These are phyloP conservation scores for Corythaeola cristata DNA, from an alignment of 2,113 vertebrate species.

Conservation along the genomic window DNA sequence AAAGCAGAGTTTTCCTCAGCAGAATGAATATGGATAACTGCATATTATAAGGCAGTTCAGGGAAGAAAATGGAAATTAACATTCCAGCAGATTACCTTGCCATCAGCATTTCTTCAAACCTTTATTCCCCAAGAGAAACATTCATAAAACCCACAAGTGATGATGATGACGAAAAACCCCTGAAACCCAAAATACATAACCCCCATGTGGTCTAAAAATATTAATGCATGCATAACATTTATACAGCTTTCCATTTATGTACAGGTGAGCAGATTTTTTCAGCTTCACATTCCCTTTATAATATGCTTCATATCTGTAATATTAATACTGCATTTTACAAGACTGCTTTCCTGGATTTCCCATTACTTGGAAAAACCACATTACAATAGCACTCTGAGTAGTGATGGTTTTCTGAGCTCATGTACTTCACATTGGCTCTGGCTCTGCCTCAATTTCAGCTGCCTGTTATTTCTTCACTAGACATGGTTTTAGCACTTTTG, in stretches of 20 bases:
- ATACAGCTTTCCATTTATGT: not conserved
- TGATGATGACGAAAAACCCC: not conserved
- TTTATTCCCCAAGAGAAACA: constrained; percentile 4
- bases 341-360: not conserved
- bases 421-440: not conserved
- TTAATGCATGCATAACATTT: not conserved
- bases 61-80: constrained; percentile 3
- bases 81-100: not conserved
- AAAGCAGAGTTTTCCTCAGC: not conserved
- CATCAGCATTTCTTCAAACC: not conserved
- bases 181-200: not conserved
- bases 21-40: constrained; percentile 1
- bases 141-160: not conserved
- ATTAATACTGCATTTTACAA: not conserved
- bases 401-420: rapidly evolving
- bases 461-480: not conserved
- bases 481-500: rapidly evolving
- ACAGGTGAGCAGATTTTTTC: not conserved
- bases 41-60: not conserved
- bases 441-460: not conserved
- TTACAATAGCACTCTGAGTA: rapidly evolving
- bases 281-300: not conserved
- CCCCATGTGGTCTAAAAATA: not conserved
- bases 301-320: not conserved
- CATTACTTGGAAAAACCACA: not conserved